Base-by-base conservation (phyloP, 2,888 invertebrate species). In the Carabus problematicus region DNA sequence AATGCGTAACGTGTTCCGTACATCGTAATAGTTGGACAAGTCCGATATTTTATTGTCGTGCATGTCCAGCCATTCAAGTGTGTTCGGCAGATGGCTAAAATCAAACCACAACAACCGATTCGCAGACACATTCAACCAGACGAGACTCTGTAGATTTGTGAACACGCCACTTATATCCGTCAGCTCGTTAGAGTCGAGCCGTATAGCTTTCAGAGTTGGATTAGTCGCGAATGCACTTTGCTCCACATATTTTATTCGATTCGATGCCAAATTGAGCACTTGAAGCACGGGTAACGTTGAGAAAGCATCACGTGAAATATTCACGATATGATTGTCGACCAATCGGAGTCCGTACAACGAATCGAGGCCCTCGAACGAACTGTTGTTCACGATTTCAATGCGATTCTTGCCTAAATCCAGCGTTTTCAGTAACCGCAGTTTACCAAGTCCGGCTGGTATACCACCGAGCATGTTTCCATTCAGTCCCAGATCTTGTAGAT, bases 381-480 rank as follows among this genome's bases (percentile, higher is more conserved):
- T 85, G 77, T 90, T 89, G 70, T 86, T 86, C 68, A 95, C 86
- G 73, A 85, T 84, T 73, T 88, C 87, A 77, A 95, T 90, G 77
- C 86, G 86, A 82, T 95, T 95, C 83, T 92, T 91, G 58, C 92
- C 92, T 75, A 95, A 85, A 82, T 94, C 92, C 71, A 95, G 84
- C 39, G 90, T 90, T 77, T 90, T 91, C 75, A 95, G 83, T 76
- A 89, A 88, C 74, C 86, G 83, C 72, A 93, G 83, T 74, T 87
- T 88, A 74, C 88, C 88, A 72, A 92, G 85, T 49, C 92, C 91
- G 76, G 85, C 86, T 71, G 93, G 91, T 69, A 91, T 86, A 74
- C 88, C 88, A 45, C 86, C 87, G 75, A 94, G 83, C 76, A 85
- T 83, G 82, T 94, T 94, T 71, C 89, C 89, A 76, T 89, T 91